These are phyloP conservation scores for Chloropsis hardwickii DNA, from an alignment of 2,113 vertebrate genomes.

Conservation along the genomic window DNA sequence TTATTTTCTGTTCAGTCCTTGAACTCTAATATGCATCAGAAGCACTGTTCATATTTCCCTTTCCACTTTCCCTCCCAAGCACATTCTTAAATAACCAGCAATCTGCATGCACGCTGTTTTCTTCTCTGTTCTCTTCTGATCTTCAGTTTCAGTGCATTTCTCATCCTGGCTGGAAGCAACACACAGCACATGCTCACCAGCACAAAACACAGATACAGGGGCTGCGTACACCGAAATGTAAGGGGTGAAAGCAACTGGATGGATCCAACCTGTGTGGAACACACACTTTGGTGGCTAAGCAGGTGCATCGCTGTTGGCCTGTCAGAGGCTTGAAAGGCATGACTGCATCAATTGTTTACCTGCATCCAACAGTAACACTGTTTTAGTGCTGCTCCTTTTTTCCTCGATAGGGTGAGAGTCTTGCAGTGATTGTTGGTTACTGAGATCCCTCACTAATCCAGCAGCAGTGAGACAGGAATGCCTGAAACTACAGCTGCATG, in stretches of 20 bases:
- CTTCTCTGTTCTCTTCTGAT: neutral
- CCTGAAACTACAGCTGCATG: neutral
- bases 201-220: neutral
- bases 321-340: neutral
- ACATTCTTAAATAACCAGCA: neutral
- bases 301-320: neutral
- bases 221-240: fast-evolving
- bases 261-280: neutral
- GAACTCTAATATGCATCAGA: neutral
- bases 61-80: neutral
- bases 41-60: neutral
- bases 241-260: neutral
- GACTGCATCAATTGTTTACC: neutral
- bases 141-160: neutral
- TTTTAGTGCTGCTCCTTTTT: neutral
- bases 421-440: neutral
- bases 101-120: neutral
- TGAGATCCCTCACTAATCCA: neutral
- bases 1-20: neutral
- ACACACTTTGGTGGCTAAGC: neutral
- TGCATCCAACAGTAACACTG: neutral
- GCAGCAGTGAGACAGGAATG: neutral
- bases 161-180: neutral
- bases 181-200: neutral
- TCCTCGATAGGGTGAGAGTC: neutral